Percentiles rank a stretch among this genome's conserved stretches.
Conservation (phyloP, 2,888 invertebrate species). For the Celastrina argiolus region DNA sequence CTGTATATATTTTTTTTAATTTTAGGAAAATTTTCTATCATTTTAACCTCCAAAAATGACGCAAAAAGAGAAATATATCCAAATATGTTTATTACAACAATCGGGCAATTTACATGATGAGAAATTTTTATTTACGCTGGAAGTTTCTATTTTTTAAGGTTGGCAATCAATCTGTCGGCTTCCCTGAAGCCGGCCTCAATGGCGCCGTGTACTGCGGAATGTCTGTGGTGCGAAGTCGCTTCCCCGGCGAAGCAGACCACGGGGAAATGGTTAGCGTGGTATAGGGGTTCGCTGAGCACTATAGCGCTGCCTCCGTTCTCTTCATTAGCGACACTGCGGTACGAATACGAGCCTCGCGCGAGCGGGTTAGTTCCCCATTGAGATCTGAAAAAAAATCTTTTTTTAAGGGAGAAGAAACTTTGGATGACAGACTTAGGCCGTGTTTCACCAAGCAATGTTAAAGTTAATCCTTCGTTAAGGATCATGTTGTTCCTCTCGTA, state of each 20-base stretch:
- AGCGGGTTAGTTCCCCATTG: constrained; percentile 81
- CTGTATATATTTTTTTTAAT: no score
- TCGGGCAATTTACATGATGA: no score
- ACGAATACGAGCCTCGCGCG: constrained; percentile 81
- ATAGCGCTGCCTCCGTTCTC: constrained; percentile 71
- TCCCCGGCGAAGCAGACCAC: constrained; percentile 83
- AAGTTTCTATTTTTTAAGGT: constrained; percentile 39
- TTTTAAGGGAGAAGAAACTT: no score
- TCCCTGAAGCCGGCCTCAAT: constrained; percentile 85
- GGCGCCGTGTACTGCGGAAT: constrained; percentile 85
- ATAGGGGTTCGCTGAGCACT: constrained; percentile 76
- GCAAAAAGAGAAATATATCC: no score
- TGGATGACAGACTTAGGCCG: no score
- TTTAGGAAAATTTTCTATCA: no score
- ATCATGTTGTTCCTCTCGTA: no score
- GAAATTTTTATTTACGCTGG: no score
- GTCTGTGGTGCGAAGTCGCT: constrained; percentile 80
- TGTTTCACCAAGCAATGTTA: no score
- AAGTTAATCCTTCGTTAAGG: no score
- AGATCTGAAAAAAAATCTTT: constrained; percentile 62
- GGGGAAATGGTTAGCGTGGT: constrained; percentile 54
- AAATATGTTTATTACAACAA: no score
- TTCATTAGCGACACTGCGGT: constrained; percentile 77
- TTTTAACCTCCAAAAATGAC: no score
- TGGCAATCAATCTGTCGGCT: constrained; percentile 77